Evolutionary conservation across 2,797 vertebrate genomes (phyloP), one percentile per base, ranked within the genome.

Genomic region (Centropyge bicolor): DNA sequence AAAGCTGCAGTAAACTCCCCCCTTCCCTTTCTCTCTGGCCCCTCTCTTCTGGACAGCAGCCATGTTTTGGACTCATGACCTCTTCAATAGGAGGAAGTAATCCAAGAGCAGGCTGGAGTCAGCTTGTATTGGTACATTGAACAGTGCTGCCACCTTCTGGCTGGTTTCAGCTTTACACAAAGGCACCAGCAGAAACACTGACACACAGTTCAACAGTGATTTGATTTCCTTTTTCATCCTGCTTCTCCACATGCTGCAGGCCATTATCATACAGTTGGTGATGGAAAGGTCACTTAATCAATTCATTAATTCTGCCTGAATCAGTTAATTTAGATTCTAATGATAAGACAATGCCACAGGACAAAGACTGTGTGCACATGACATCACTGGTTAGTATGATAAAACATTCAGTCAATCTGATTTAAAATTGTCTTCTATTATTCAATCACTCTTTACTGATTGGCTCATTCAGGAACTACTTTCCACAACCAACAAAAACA

Each of bases 21-120:
- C 22, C 82, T 72, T 54, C 72, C 49, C 75, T 74, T 59, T 64
- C 20, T 63, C 9, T 66, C 62, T 68, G 73, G 79, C 71, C 74
- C 67, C 82, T 86, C 62, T 51, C 70, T 72, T 36, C 76, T 91
- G 87, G 89, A 90, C 46, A 45, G 31, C 74, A 80, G 88, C 89
- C 91, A 92, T 87, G 68, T 84, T 84, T 87, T 80, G 77, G 62
- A 67, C 76, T 89, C 83, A 70, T 81, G 80, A 86, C 85, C 87
- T 72, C 68, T 62, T 63, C 68, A 63, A 75, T 71, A 90, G 80
- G 54, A 87, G 76, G 80, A 78, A 75, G 78, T 89, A 81, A 89
- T 65, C 73, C 22, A 74, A 86, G 55, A 3, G 52, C 40, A 40
- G n/a, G 78, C 46, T 41, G 12, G 56, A 59, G 59, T 6, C n/a